phyloP scores from a whole-genome alignment of 2,888 invertebrate species.

The Yponomeuta evonymella region DNA sequence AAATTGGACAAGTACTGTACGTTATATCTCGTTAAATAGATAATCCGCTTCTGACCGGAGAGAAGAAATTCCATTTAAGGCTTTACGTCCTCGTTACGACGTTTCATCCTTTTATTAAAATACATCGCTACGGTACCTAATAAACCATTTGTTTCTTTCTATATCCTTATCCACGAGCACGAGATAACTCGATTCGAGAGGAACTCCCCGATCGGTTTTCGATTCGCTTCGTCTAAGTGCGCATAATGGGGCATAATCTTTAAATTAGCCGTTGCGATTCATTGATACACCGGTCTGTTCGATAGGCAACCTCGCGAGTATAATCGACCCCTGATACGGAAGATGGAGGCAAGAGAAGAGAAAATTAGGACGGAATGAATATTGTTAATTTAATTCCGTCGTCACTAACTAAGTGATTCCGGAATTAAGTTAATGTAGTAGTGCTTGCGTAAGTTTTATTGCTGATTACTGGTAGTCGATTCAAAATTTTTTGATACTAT shows the following conservation, averaged over 20 bases:
- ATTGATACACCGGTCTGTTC: slow-evolving; percentile 51
- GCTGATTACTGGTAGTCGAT: too few relatives aligned
- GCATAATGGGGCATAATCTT: slow-evolving; percentile 64
- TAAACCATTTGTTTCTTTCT: too few relatives aligned
- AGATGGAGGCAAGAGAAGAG: too few relatives aligned
- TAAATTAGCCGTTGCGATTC: slow-evolving; percentile 65
- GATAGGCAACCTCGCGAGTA: not conserved
- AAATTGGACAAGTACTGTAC: too few relatives aligned
- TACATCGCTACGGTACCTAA: too few relatives aligned
- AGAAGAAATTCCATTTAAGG: slow-evolving; percentile 95
- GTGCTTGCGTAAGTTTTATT: too few relatives aligned
- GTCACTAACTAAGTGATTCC: too few relatives aligned
- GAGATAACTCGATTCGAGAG: not conserved
- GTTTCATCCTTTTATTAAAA: slow-evolving; percentile 82
- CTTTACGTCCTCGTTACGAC: slow-evolving; percentile 94
- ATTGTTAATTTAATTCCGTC: too few relatives aligned
- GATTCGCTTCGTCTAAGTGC: slow-evolving; percentile 57
- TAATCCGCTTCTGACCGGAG: slow-evolving; percentile 94
- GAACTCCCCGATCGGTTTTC: slow-evolving; percentile 26
- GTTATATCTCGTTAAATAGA: slow-evolving; percentile 96
- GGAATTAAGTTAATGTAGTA: too few relatives aligned
- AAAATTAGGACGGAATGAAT: too few relatives aligned
- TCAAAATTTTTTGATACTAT: too few relatives aligned
- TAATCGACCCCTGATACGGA: not conserved
- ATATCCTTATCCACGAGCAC: too few relatives aligned